Evolutionary conservation across 2,888 invertebrate genomes (phyloP), one percentile per base, ranked within the genome.

Genomic region (Steromphala cineraria): DNA sequence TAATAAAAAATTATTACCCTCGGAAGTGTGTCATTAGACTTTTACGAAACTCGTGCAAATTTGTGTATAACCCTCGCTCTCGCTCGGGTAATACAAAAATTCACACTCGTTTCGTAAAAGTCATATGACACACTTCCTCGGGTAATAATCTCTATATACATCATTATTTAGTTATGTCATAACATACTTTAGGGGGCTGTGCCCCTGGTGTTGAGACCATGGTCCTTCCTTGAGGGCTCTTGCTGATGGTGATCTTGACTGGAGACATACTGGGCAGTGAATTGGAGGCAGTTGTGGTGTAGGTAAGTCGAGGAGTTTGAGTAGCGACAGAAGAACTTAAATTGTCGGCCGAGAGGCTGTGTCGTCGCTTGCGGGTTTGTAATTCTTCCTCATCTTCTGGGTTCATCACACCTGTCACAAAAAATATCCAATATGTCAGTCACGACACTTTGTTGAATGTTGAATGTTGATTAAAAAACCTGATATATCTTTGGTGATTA

Each of bases 221-320:
- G 10, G 83, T 81, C 17, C 89, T 85, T 0, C 88, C 88, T 81
- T 90, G 89, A 3, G 91, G 91, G 81, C 90, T 91, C 81, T 92
- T 92, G 80, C 90, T 91, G 81, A 91, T 90, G 17, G 91, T 91
- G 80, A 92, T 92, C 81, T 91, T 91, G 83, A 92, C 90, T 0
- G 92, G 91, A 2, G 92, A 90, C n/a, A 89, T 82, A n/a, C 87
- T 86, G 21, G 89, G 85, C 8, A 85, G 75, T 19, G 86, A 85
- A 77, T 87, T 86, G 67, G 88, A 86, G 15, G 89, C 84, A 5
- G 91, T 88, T 3, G 81, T 82, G 15, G 89, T 89, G 84, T 88
- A 90, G 0, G 90, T 87, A 3, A 90, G 88, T 46, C 90, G 88
- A 7, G 90, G 89, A 0, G 89, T 88, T 67, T 88, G 89, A 0